Conservation (phyloP, 2,888 invertebrate species). For the Colletes collaris region DNA sequence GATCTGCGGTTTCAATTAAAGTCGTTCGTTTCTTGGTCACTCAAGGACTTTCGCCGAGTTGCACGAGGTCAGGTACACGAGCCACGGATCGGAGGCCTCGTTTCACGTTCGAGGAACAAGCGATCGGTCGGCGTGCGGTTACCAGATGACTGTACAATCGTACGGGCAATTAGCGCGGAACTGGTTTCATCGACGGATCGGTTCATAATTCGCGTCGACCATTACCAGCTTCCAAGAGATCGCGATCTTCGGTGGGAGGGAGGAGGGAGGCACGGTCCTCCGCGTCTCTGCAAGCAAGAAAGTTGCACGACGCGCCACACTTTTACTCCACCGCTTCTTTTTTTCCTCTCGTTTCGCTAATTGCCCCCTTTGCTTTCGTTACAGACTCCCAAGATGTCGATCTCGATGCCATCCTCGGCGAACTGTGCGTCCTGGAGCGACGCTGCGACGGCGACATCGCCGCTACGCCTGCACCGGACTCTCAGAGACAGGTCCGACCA, state of each 20-base stretch:
- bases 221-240: conserved; percentile 35
- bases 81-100: conserved; percentile 46
- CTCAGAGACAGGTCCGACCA: conserved; percentile 78
- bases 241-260: conserved; percentile 15
- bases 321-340: conserved; percentile 13
- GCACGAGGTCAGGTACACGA: conserved; percentile 54
- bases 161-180: conserved; percentile 72
- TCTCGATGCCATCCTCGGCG: conserved; percentile 97
- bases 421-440: conserved; percentile 95
- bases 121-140: conserved; percentile 27
- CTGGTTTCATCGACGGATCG: conserved; percentile 68
- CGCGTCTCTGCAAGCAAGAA: background rate
- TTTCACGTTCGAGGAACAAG: conserved; percentile 52
- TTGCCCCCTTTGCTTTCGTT: background rate
- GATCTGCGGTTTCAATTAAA: conserved; percentile 35
- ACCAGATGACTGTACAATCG: conserved; percentile 53
- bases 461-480: conserved; percentile 78
- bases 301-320: background rate
- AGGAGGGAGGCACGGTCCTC: background rate
- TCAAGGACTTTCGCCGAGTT: conserved; percentile 54
- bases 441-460: conserved; percentile 84
- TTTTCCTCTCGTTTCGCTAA: too few relatives aligned
- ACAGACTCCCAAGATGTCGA: conserved; percentile 97
- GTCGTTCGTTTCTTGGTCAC: conserved; percentile 34
- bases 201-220: conserved; percentile 54